A percentile compares a stretch with the other conserved stretches of the same genome.
Conservation (phyloP, 2,888 invertebrate species). For the Spisula subtruncata region DNA sequence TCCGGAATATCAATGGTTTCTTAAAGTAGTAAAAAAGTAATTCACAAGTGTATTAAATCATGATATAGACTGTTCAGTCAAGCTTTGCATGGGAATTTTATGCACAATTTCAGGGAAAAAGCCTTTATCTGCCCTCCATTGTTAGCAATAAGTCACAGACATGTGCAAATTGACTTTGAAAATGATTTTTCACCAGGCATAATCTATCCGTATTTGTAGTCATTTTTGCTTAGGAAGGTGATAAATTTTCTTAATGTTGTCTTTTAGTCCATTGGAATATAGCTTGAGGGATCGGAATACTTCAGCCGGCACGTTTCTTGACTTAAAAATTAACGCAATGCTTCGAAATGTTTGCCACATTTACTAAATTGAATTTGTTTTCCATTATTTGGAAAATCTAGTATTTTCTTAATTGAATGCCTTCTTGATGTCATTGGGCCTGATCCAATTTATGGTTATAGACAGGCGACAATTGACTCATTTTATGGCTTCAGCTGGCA, state of each 20-base stretch:
- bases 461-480: constrained; percentile 44
- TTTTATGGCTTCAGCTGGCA: not conserved
- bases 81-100: constrained; percentile 10
- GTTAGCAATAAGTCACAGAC: constrained; percentile 10
- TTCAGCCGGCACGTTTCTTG: constrained; percentile 20
- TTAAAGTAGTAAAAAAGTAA: constrained; percentile 28
- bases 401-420: constrained; percentile 44
- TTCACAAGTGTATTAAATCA: constrained; percentile 18
- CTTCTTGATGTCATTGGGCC: constrained; percentile 35
- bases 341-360: constrained; percentile 45
- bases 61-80: not conserved
- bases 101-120: constrained; percentile 6
- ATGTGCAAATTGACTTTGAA: constrained; percentile 22
- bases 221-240: constrained; percentile 16
- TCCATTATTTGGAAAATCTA: constrained; percentile 44
- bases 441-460: constrained; percentile 40
- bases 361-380: constrained; percentile 53
- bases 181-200: constrained; percentile 7
- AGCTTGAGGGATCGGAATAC: not conserved
- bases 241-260: constrained; percentile 32
- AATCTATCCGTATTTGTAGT: constrained; percentile 16
- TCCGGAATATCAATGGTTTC: constrained; percentile 27
- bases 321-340: constrained; percentile 37
- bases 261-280: constrained; percentile 20
- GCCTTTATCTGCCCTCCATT: not conserved